These are phyloP conservation scores for Dinocampus coccinellae DNA, from an alignment of 2,888 invertebrate species.

Conservation along the genomic window DNA sequence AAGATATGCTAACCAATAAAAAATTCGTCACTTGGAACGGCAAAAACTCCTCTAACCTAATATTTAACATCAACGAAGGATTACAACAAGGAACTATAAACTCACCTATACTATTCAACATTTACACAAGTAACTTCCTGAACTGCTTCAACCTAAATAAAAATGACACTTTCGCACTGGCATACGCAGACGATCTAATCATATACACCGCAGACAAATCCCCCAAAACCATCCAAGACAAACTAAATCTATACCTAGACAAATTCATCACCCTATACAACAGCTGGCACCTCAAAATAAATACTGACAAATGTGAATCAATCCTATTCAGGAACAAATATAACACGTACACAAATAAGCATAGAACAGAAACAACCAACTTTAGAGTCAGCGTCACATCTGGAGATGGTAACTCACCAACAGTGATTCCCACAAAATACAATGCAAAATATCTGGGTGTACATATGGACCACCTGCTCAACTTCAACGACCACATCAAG, in stretches of 20 bases:
- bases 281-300: constrained; percentile 23
- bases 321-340: too few relatives aligned
- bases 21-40: neutral
- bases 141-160: constrained; percentile 11
- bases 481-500: constrained; percentile 10
- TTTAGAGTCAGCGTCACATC: constrained; percentile 23
- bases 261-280: constrained; percentile 8
- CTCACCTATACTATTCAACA: constrained; percentile 10
- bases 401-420: neutral
- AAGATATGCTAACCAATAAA: constrained; percentile 8
- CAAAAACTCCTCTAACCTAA: neutral
- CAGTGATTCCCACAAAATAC: neutral
- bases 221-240: neutral
- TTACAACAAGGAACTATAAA: constrained; percentile 4
- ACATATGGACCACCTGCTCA: constrained; percentile 16
- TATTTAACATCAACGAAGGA: constrained; percentile 19
- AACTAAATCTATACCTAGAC: neutral
- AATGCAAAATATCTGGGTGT: constrained; percentile 32
- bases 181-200: constrained; percentile 44
- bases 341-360: too few relatives aligned
- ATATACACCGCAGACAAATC: neutral
- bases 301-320: too few relatives aligned
- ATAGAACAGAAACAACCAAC: too few relatives aligned
- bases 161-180: neutral
- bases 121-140: constrained; percentile 16